These are phyloP conservation scores for Caiman crocodilus DNA, from an alignment of 2,797 vertebrate species.

Conservation along the genomic window DNA sequence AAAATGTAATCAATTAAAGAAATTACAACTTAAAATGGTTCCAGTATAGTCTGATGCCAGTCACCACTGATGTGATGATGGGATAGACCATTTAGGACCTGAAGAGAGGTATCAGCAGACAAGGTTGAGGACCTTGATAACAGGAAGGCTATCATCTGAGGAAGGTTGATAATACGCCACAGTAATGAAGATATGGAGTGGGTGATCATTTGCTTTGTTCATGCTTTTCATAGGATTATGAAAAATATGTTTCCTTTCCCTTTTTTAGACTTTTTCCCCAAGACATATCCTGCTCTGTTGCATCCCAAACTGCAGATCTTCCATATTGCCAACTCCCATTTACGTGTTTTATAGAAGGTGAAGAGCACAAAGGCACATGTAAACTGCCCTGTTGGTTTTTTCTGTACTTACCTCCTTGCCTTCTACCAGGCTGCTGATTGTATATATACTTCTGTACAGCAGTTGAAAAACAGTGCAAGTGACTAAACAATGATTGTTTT, in stretches of 20 bases:
- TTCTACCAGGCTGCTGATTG: too few relatives aligned
- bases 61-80: background rate
- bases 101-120: background rate
- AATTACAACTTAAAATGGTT: conserved; percentile 41
- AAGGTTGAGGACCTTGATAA: background rate
- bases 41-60: background rate
- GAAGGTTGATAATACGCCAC: background rate
- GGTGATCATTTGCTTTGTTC: background rate
- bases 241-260: background rate
- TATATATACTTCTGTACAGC: background rate
- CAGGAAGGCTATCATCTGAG: background rate
- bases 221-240: background rate
- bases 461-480: background rate
- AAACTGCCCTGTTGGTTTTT: background rate
- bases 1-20: conserved; percentile 60
- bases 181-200: background rate
- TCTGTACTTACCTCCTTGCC: background rate
- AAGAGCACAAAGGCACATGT: background rate
- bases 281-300: background rate
- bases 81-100: background rate
- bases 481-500: background rate
- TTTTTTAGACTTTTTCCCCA: background rate
- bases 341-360: background rate
- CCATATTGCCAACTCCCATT: background rate
- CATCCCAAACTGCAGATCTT: background rate